phyloP scores from a whole-genome alignment of 2,888 invertebrate species.

The Andrena dorsata region DNA sequence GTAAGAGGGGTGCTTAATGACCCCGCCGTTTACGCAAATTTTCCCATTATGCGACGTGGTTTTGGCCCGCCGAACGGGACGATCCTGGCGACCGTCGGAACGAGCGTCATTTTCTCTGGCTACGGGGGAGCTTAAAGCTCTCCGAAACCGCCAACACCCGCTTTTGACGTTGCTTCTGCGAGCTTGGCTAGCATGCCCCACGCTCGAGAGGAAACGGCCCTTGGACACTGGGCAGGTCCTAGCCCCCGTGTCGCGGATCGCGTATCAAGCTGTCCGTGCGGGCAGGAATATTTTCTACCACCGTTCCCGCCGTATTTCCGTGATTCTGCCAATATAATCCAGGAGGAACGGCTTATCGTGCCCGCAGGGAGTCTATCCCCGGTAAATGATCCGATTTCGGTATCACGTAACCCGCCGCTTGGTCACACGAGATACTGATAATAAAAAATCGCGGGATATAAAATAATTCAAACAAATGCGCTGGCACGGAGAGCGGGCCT shows the following conservation, averaged over 20 bases:
- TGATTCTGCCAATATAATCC: slow-evolving; percentile 25
- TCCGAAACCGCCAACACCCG: slow-evolving; percentile 47
- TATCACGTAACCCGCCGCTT: slow-evolving; percentile 37
- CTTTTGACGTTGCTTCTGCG: slow-evolving; percentile 18
- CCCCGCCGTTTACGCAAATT: slow-evolving; percentile 85
- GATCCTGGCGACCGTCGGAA: slow-evolving; percentile 64
- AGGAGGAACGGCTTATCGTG: slow-evolving; percentile 14
- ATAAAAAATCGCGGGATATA: slow-evolving; percentile 84
- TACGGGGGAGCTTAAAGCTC: slow-evolving; percentile 47
- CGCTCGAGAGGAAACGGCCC: background rate
- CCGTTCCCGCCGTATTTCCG: background rate
- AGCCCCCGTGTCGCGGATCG: background rate
- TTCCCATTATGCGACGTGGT: slow-evolving; percentile 84
- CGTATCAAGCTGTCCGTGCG: background rate
- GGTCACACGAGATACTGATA: slow-evolving; percentile 78
- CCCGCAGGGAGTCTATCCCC: background rate
- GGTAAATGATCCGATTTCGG: slow-evolving; percentile 48
- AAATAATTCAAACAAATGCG: slow-evolving; percentile 85
- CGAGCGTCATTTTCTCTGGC: slow-evolving; percentile 70
- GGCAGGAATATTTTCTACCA: background rate
- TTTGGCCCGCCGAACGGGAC: slow-evolving; percentile 80
- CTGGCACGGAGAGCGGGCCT: slow-evolving; percentile 67
- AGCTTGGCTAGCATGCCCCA: background rate
- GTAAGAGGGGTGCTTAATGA: slow-evolving; percentile 82
- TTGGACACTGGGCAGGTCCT: no score